Evolutionary conservation across 2,797 vertebrate genomes (phyloP).

Genomic region (Arctocebus calabarensis): DNA sequence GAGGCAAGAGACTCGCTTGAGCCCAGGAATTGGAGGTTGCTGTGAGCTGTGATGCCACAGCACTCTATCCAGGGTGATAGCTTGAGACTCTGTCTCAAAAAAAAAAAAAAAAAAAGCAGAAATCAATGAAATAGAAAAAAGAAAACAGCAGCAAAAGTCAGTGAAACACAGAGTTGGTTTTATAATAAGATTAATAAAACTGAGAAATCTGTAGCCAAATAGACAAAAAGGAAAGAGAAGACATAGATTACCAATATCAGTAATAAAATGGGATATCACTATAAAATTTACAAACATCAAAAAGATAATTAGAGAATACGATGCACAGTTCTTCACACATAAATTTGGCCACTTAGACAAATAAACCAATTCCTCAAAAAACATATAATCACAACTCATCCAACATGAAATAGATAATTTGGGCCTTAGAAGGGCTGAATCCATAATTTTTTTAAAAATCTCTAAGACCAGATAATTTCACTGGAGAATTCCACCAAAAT

Average conservation of each 20-base stretch:
- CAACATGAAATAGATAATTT: background rate
- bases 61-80: too few relatives aligned
- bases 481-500: background rate
- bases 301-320: background rate
- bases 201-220: background rate
- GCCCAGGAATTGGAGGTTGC: too few relatives aligned
- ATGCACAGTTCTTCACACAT: background rate
- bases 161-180: background rate
- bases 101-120: too few relatives aligned
- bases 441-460: background rate
- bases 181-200: background rate
- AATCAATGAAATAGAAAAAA: background rate
- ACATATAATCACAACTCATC: background rate
- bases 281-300: background rate
- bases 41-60: too few relatives aligned
- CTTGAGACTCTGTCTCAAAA: too few relatives aligned
- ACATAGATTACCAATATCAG: background rate
- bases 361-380: background rate
- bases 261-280: background rate
- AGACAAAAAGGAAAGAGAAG: background rate
- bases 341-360: background rate
- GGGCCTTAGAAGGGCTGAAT: background rate
- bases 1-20: too few relatives aligned
- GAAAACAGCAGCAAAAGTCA: background rate
- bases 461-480: background rate